phyloP scores from a whole-genome alignment of 2,113 vertebrate species.

The Oryctolagus cuniculus region mOryCun1.1 NC_091433.1:35597001-35597500 shows the following conservation, averaged over 20 bases:
- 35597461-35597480: no score
- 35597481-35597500: no score
- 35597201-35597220: conserved; percentile 60
- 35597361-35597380: no score
- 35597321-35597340: no score
- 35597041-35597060: conserved; percentile 32
- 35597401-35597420: no score
- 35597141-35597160: background rate
- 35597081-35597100: background rate
- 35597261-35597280: conserved; percentile 27
- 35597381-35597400: no score
- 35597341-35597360: no score
- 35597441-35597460: no score
- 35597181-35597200: conserved; percentile 50
- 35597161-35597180: no score
- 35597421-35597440: no score
- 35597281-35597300: background rate
- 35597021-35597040: background rate
- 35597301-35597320: no score
- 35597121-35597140: background rate
- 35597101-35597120: background rate
- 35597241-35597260: background rate
- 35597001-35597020: no score
- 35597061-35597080: background rate
- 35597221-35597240: conserved; percentile 21